Base-by-base conservation (phyloP, 2,797 vertebrate species). In the Simalia tracyae region DNA sequence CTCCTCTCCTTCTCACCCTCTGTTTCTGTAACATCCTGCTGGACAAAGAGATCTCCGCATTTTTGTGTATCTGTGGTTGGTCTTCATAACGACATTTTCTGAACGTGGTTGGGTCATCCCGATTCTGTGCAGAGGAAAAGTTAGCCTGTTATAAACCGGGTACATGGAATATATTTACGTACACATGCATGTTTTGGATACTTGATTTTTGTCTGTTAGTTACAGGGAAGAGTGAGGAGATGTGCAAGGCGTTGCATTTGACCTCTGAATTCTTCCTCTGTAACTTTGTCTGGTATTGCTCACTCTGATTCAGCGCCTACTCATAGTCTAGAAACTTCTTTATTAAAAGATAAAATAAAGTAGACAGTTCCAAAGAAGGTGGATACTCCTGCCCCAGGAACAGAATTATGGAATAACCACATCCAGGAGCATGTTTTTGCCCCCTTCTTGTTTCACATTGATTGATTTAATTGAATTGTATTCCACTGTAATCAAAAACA, bases 321-420 rank as follows among this genome's bases (percentile, higher is more conserved):
- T 56, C 64, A 57, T 22, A 19, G 36, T 76, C 72, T 2, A 76
- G 72, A 54, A 86, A 56, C 81, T 4, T 81, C 11, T 14, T 46
- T 56, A 5, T 57, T 31, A 56, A 54, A 60, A 42, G 28, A 11
- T 2, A 68, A 50, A 87, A 46, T 5, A 57, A 68, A 26, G 36
- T 0, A 22, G 8, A 64, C 2, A 22, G 14, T 24, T 61, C 36
- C n/a, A 54, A 10, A 6, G 8, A 31, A 10, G 4, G 7, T 3
- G 5, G 60, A 19, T 15, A 4, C 4, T 14, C 26, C 57, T 31
- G 31, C 1, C 72, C n/a, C 5, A 6, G 11, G 50, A 26, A 56
- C 14, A n/a, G n/a, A 26, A 26, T 7, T n/a, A 15, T 12, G 22
- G 1, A 17, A 36, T n/a, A 17, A 0, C 6, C 3, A 24, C 2